Evolutionary conservation across 2,797 vertebrate species (phyloP).

Genomic region (Phrynocephalus forsythii): DNA sequence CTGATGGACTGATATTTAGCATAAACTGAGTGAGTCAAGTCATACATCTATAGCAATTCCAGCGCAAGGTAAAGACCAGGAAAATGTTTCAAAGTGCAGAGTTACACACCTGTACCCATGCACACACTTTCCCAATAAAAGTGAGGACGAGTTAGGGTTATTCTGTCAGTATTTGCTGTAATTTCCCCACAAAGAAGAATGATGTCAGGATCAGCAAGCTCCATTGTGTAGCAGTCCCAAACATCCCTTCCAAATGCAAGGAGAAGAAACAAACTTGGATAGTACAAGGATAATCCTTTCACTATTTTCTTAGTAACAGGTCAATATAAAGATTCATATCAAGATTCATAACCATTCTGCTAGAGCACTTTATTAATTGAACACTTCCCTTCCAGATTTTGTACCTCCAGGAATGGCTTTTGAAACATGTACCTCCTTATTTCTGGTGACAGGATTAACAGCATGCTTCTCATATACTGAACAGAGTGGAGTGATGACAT

Average conservation of each 20-base stretch:
- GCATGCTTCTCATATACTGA: constrained; percentile 38
- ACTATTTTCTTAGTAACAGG: constrained; percentile 29
- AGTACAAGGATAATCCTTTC: neutral
- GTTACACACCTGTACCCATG: too few relatives aligned
- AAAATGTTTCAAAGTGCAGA: too few relatives aligned
- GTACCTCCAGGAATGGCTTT: constrained; percentile 33
- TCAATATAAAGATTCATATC: constrained; percentile 31
- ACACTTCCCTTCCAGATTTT: constrained; percentile 35
- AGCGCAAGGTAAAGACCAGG: too few relatives aligned
- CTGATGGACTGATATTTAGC: too few relatives aligned
- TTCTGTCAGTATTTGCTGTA: too few relatives aligned
- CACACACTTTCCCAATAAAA: too few relatives aligned
- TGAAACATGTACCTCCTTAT: constrained; percentile 31
- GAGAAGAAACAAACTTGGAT: neutral
- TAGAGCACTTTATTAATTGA: constrained; percentile 31
- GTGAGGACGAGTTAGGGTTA: too few relatives aligned
- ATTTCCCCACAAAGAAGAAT: neutral
- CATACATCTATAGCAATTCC: too few relatives aligned
- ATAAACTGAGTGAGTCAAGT: too few relatives aligned
- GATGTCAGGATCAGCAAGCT: neutral
- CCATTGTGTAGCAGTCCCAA: neutral
- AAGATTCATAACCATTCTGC: constrained; percentile 8
- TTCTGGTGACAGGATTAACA: constrained; percentile 48
- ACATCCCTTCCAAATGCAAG: neutral
- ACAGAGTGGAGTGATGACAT: constrained; percentile 1